Conservation (phyloP, 1,140 invertebrate genomes). For the Lutraria rhynchaena region DNA sequence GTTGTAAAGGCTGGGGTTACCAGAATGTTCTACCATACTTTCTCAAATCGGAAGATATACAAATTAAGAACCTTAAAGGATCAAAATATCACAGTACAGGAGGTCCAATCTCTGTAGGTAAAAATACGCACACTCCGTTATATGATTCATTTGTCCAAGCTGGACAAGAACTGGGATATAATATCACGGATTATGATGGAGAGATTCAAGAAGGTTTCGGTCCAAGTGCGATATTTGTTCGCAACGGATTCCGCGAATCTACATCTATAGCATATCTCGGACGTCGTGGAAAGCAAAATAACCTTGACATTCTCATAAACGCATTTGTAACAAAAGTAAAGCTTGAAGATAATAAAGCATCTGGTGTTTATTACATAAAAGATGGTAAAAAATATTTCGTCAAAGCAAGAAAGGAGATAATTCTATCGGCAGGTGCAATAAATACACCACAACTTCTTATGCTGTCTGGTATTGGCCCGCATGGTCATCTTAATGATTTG, state of each 20-base stretch:
- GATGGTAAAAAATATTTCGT: slow-evolving; percentile 6
- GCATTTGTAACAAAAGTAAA: slow-evolving; percentile 28
- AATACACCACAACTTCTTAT: slow-evolving; percentile 80
- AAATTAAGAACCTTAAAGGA: neutral
- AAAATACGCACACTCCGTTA: neutral
- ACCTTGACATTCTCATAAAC: slow-evolving; percentile 29
- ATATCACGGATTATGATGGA: slow-evolving; percentile 92
- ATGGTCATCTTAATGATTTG: slow-evolving; percentile 74
- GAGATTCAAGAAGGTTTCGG: slow-evolving; percentile 87
- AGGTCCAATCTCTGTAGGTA: slow-evolving; percentile 21
- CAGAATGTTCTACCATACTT: slow-evolving; percentile 93
- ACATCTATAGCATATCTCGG: slow-evolving; percentile 88
- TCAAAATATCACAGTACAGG: slow-evolving; percentile 72
- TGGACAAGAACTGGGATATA: slow-evolving; percentile 52
- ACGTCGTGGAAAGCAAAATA: neutral
- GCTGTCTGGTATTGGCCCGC: slow-evolving; percentile 85
- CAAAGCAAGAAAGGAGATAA: slow-evolving; percentile 8
- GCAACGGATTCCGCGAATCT: slow-evolving; percentile 94
- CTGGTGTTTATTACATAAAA: slow-evolving; percentile 8
- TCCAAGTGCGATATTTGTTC: slow-evolving; percentile 85
- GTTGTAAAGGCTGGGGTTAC: slow-evolving; percentile 95
- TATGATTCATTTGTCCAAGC: neutral
- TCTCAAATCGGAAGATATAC: slow-evolving; percentile 87
- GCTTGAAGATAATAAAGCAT: slow-evolving; percentile 15
- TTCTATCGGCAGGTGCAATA: slow-evolving; percentile 36